Conservation (phyloP, 2,113 vertebrate genomes). For the Actenoides lindsayi region DNA sequence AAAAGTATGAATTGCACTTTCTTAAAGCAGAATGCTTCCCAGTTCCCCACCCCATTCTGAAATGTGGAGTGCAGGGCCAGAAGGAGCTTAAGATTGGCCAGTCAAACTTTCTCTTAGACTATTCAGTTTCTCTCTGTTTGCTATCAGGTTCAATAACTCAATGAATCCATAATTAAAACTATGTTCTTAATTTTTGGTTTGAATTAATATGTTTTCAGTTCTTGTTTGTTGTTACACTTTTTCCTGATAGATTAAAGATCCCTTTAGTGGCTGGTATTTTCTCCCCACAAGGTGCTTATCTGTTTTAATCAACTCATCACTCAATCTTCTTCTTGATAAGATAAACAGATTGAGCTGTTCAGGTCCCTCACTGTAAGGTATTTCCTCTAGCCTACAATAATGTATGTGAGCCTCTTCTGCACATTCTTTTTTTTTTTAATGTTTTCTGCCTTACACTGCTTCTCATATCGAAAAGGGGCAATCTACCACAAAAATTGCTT, state of each 20-base stretch:
- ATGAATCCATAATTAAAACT: background rate
- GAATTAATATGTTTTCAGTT: background rate
- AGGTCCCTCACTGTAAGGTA: slow-evolving; percentile 16
- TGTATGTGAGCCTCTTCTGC: background rate
- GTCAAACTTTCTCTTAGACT: background rate
- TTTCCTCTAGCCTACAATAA: slow-evolving; percentile 41
- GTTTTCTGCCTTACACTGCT: background rate
- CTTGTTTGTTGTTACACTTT: background rate
- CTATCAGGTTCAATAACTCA: background rate
- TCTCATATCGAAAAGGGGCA: slow-evolving; percentile 4
- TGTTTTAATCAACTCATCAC: slow-evolving; percentile 40
- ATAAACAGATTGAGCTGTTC: slow-evolving; percentile 51
- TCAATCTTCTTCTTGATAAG: slow-evolving; percentile 43
- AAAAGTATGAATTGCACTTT: background rate
- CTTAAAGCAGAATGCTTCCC: background rate
- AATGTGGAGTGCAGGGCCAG: background rate
- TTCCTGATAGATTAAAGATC: background rate
- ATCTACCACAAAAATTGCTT: slow-evolving; percentile 13
- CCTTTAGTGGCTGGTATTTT: slow-evolving; percentile 3
- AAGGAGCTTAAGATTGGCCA: background rate
- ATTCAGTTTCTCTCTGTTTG: background rate
- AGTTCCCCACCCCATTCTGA: background rate
- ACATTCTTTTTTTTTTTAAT: background rate
- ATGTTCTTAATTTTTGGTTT: background rate
- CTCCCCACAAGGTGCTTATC: background rate